phyloP scores from a whole-genome alignment of 2,888 invertebrate species.

The Holacanthella duospinosa region DNA sequence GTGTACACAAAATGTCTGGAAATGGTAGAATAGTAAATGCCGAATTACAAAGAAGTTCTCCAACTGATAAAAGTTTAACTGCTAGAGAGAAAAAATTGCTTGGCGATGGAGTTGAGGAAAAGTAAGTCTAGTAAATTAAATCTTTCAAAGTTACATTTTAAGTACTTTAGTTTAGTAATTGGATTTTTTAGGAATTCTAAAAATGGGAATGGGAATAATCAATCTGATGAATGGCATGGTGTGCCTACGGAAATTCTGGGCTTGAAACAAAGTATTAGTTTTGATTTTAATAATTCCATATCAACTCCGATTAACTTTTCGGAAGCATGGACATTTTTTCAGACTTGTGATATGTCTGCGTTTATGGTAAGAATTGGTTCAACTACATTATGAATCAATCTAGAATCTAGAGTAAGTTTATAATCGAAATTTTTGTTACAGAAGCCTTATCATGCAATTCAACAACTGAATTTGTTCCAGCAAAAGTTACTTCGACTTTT shows the following conservation, averaged over 20 bases:
- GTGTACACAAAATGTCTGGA: background rate
- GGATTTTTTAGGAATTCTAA: slow-evolving; percentile 5
- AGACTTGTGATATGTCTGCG: slow-evolving; percentile 34
- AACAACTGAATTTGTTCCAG: slow-evolving; percentile 16
- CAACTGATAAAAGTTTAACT: slow-evolving; percentile 13
- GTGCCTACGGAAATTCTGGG: slow-evolving; percentile 29
- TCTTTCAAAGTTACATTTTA: background rate
- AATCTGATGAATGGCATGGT: slow-evolving; percentile 12
- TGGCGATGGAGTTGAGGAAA: slow-evolving; percentile 5
- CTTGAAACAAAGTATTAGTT: slow-evolving; percentile 36
- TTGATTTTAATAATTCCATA: slow-evolving; percentile 36
- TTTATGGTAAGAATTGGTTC: slow-evolving; percentile 21
- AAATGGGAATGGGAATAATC: slow-evolving; percentile 4
- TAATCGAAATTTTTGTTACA: background rate
- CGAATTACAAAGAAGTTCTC: background rate
- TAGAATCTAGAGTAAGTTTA: background rate
- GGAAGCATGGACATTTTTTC: slow-evolving; percentile 38
- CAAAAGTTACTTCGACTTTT: slow-evolving; percentile 31
- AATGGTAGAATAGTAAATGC: background rate
- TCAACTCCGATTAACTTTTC: slow-evolving; percentile 37
- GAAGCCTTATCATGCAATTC: background rate
- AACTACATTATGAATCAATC: background rate
- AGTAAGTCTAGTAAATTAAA: no score
- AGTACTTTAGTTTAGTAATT: background rate
- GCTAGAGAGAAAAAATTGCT: slow-evolving; percentile 36